Evolutionary conservation across 2,113 vertebrate genomes (phyloP).

Genomic region (Glaucidium brasilianum): DNA sequence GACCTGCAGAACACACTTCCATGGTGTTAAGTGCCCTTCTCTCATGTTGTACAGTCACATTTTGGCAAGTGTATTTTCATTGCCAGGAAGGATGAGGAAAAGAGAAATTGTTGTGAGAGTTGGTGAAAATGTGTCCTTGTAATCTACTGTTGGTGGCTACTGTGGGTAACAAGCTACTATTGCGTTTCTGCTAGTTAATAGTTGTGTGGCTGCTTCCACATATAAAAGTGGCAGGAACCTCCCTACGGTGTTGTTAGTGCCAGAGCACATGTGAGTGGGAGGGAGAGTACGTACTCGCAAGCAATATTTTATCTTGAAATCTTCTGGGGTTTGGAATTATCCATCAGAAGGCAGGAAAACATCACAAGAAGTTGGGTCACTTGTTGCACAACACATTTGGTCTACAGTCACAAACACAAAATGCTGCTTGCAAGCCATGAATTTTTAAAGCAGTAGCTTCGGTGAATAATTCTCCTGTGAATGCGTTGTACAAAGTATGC

Average conservation of each 20-base stretch:
- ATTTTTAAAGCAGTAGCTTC: not conserved
- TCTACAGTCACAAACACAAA: not conserved
- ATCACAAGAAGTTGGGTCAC: not conserved
- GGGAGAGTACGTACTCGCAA: not conserved
- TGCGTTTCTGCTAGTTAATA: not conserved
- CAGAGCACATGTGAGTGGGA: not conserved
- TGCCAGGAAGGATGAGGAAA: not conserved
- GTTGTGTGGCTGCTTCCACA: not conserved
- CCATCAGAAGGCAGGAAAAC: not conserved
- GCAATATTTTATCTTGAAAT: not conserved
- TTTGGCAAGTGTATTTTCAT: not conserved
- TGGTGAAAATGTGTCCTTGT: not conserved
- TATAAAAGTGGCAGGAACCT: not conserved
- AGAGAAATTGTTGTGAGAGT: not conserved
- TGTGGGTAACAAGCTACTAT: not conserved
- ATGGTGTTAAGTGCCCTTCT: not conserved
- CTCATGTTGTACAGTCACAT: not conserved
- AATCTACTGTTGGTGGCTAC: not conserved
- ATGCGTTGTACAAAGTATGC: accelerated
- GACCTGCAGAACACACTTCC: not conserved
- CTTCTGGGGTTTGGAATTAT: not conserved
- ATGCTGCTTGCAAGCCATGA: not conserved
- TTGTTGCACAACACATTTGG: not conserved
- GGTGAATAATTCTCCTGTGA: not conserved
- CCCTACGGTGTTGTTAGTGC: not conserved